Evolutionary conservation across 2,888 invertebrate genomes (phyloP), one percentile per base, ranked within the genome.

Genomic region (Dasypogon diadema): DNA sequence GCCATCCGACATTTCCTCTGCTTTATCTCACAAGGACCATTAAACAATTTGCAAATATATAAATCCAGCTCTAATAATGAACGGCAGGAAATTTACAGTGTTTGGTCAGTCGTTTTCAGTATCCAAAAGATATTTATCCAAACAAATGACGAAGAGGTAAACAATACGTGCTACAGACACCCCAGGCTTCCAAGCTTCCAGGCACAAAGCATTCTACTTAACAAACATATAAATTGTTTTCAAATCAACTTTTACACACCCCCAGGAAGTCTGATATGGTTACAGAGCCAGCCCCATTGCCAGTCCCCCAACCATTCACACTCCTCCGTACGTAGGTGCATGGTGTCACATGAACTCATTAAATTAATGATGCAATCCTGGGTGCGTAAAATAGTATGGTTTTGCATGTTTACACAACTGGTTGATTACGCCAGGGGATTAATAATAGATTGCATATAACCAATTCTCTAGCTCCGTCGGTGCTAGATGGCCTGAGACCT

Each of bases 281-380:
- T 34, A 68, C 42, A 5, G 63, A 22, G 42, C 18, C 24, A 6
- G 14, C 21, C 48, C 12, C 12, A 8, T 6, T n/a, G n/a, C 26
- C 56, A 3, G 26, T 26, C 8, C 26, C 26, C 51, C 18, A 12
- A 51, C 6, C 6, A n/a, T 5, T 16, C 18, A n/a, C n/a, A n/a
- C n/a, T n/a, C n/a, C n/a, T n/a, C n/a, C n/a, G n/a, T n/a, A n/a
- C n/a, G n/a, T 55, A 6, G 54, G 24, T 65, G 24, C 65, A 14
- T 51, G 46, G 73, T 77, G 75, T 68, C 75, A 75, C 74, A 77
- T 56, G 76, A 65, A 75, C 76, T 77, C 76, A 75, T 77, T 77
- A 76, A 77, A 75, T 77, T 77, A 77, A 77, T 76, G 77, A 77
- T 77, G 74, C 76, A 65, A 77, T 77, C 72, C 77, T 42, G 73